Conservation (phyloP, 2,113 vertebrate species). For the Neomonachus schauinslandi region DNA sequence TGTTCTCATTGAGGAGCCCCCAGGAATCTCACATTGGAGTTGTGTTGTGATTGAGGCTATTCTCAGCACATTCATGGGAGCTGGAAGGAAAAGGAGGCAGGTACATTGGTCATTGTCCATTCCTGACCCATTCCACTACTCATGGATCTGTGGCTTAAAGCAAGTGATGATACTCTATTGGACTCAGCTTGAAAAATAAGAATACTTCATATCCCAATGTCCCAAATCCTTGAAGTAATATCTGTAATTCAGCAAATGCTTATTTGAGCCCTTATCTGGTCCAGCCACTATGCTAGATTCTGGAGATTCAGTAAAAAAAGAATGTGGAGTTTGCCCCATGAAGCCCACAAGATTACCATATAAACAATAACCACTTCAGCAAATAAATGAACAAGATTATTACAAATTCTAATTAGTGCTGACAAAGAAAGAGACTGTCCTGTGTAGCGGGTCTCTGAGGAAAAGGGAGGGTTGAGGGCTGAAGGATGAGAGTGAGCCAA, state of each 20-base stretch:
- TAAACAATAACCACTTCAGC: neutral
- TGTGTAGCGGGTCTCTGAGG: neutral
- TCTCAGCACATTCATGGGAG: neutral
- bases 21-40: neutral
- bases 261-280: neutral
- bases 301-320: neutral
- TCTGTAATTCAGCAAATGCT: neutral
- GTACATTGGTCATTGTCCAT: neutral
- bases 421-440: neutral
- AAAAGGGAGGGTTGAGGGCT: neutral
- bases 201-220: neutral
- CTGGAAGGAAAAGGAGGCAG: neutral
- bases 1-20: neutral
- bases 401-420: neutral
- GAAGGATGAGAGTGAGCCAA: neutral
- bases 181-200: neutral
- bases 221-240: neutral
- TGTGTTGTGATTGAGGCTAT: neutral
- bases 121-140: neutral
- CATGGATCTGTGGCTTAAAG: neutral
- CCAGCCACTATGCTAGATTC: neutral
- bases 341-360: neutral
- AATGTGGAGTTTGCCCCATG: neutral
- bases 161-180: neutral
- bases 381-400: neutral